Evolutionary conservation across 2,888 invertebrate genomes (phyloP), one percentile per base, ranked within the genome.

Genomic region (Theristus sp.): DNA sequence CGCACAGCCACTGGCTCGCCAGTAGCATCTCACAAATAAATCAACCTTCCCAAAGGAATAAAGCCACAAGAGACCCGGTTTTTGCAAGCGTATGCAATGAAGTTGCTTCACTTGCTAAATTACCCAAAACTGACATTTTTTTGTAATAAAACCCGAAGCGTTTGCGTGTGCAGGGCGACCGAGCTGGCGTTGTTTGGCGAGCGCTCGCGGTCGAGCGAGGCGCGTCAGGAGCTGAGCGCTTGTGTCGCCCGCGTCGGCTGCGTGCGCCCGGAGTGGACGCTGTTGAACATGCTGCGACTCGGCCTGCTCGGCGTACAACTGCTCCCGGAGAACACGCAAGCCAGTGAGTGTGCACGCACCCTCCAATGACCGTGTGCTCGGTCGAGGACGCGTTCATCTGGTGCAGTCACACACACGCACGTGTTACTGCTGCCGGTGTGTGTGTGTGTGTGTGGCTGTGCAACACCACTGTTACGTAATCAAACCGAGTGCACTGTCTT

Each of bases 201-300:
- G 49, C 20, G 3, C 3, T 6, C 13, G n/a, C n/a, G n/a, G 3
- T 3, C 3, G 3, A n/a, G 3, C 27, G 52, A 27, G 2, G 58
- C 31, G 24, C 3, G 22, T 17, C n/a, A 3, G 29, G 30, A 58
- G 13, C 26, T 25, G 55, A 6, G 25, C 10, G 2, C 3, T 13
- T 24, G 52, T 25, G 38, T 53, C 6, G 25, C 22, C 3, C 20
- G 22, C 24, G 30, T 58, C 49, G 58, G 49, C 3, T 58, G 60
- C 26, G 61, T 62, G 20, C 30, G 55, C 20, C 58, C 61, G 27
- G 61, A 84, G 73, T 81, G 81, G 30, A 82, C 82, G 70, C 83
- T 86, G 73, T 81, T 86, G 61, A 84, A 85, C 75, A 83, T 86
- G 81, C 75, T 86, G 47, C 76, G 85, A 64, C 84, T 84, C 74